Evolutionary conservation across 2,113 vertebrate species (phyloP).

Genomic region (Axis porcinus): DNA sequence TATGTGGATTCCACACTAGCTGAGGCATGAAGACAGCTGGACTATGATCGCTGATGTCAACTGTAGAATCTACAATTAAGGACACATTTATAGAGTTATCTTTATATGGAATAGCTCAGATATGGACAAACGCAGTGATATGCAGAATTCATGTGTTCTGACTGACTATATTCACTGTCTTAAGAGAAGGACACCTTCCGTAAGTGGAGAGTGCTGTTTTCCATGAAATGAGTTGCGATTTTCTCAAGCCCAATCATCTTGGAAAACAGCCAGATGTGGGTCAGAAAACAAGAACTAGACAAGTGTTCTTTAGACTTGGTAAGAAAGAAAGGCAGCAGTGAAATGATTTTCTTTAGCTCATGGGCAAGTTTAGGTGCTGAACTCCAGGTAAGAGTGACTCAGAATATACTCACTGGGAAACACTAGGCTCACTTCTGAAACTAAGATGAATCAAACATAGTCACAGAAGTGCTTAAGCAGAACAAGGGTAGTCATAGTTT

Average conservation of each 20-base stretch:
- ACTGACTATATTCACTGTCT: neutral
- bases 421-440: too few species aligned
- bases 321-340: neutral
- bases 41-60: neutral
- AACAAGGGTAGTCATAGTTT: fast-evolving
- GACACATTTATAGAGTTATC: neutral
- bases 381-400: neutral
- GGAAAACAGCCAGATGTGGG: neutral
- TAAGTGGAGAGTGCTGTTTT: neutral
- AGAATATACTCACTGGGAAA: neutral
- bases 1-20: neutral
- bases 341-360: neutral
- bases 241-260: neutral
- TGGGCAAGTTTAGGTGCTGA: neutral
- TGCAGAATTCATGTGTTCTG: neutral
- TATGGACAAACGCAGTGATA: neutral
- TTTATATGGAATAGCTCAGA: neutral
- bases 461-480: neutral
- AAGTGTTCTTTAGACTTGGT: neutral
- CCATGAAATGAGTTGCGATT: neutral
- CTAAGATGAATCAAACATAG: neutral
- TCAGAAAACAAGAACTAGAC: neutral
- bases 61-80: neutral
- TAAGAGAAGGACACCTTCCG: neutral
- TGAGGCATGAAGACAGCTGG: neutral